Evolutionary conservation across 2,888 invertebrate species (phyloP), one percentile per base, ranked within the genome.

Genomic region (Sinhomidia bicolor): DNA sequence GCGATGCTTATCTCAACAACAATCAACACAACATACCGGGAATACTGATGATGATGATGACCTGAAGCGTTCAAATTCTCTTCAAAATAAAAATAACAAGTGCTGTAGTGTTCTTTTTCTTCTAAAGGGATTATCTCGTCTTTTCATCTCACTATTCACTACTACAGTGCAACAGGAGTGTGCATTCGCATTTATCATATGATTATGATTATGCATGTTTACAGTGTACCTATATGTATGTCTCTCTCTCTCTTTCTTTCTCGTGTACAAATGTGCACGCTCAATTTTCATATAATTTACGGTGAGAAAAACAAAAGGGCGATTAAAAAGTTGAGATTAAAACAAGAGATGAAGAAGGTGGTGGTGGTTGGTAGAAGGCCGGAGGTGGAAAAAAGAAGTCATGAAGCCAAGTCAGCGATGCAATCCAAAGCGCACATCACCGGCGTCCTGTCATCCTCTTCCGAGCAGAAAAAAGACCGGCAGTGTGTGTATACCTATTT

Each of bases 51-150:
- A 23, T 60, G 79, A 79, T 23, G 79, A 80, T 80, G 80, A 80
- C 80, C 80, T 80, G 62, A 80, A 80, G 80, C 80, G 41, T 62
- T 41, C n/a, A n/a, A n/a, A n/a, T 80, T 51, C 12, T 57, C 60
- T 44, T 80, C 20, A n/a, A n/a, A n/a, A 29, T 57, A 41, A 79
- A 76, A 78, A 74, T 41, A 54, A 79, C 57, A 76, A 76, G 26
- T 76, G 47, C 51, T 14, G n/a, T 51, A 7, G 12, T 12, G 7
- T 12, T 54, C 54, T 17, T 2, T 62, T 29, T 62, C n/a, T n/a
- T n/a, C n/a, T n/a, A n/a, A n/a, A n/a, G n/a, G n/a, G n/a, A n/a
- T n/a, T n/a, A 9, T 62, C 36, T 68, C n/a, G 1, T 0, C 32
- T 68, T 36, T 36, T 36, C 17, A n/a, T 68, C 62, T n/a, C n/a